A percentile compares a stretch with the other conserved stretches of the same genome.
These are phyloP conservation scores for Theocolax elegans DNA, from an alignment of 1,140 invertebrate species.

Conservation along the genomic window DNA sequence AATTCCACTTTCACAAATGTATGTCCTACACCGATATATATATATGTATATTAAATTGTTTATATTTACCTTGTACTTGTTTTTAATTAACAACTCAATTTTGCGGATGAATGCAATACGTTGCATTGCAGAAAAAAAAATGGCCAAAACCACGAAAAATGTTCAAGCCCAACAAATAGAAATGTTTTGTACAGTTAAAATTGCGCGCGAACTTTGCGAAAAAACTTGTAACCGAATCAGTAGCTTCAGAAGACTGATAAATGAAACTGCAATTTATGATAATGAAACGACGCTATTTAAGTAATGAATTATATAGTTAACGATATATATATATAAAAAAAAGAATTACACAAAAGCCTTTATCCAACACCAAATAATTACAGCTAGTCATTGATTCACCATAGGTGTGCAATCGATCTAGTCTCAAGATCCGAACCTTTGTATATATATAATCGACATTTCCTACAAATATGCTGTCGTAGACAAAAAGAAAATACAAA, in stretches of 20 bases:
- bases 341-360: slow-evolving; percentile 9
- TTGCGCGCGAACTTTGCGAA: background rate
- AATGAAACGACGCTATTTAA: slow-evolving; percentile 13
- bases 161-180: no score
- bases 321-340: no score
- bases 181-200: slow-evolving; percentile 13
- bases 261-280: slow-evolving; percentile 23
- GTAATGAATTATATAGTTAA: slow-evolving; percentile 33
- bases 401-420: no score
- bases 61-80: no score
- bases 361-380: background rate
- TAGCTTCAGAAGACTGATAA: slow-evolving; percentile 40
- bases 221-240: slow-evolving; percentile 18
- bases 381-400: background rate
- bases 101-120: no score
- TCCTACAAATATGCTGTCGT: slow-evolving; percentile 3
- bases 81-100: no score
- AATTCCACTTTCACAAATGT: no score
- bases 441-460: slow-evolving; percentile 15
- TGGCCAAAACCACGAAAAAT: no score
- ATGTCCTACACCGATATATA: background rate
- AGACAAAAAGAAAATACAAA: no score
- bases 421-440: background rate
- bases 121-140: no score
- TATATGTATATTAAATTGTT: no score